These are phyloP conservation scores for Hypotaenidia okinawae DNA, from an alignment of 2,797 vertebrate genomes.

Conservation along the genomic window DNA sequence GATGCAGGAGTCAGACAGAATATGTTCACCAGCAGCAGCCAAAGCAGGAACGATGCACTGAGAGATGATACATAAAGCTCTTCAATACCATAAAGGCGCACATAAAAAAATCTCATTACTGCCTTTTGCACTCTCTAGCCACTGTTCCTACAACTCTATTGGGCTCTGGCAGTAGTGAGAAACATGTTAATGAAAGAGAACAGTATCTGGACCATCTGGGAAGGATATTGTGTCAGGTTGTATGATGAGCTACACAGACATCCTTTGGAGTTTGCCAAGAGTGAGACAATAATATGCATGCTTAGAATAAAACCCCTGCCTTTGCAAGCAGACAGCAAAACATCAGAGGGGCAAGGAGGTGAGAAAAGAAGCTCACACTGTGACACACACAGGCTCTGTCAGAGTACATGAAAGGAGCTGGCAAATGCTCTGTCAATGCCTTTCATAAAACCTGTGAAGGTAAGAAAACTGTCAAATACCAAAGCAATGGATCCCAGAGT, in stretches of 20 bases:
- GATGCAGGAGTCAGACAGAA: slow-evolving; percentile 15
- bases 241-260: slow-evolving; percentile 33
- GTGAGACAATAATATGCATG: neutral
- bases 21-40: neutral
- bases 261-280: slow-evolving; percentile 14
- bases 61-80: neutral
- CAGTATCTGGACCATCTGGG: slow-evolving; percentile 1
- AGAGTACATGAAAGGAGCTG: neutral
- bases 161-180: slow-evolving; percentile 15
- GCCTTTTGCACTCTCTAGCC: slow-evolving; percentile 7
- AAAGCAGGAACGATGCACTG: neutral
- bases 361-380: slow-evolving; percentile 14
- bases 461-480: neutral
- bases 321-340: slow-evolving; percentile 18
- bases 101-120: slow-evolving; percentile 3
- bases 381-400: neutral
- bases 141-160: neutral
- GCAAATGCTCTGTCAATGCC: neutral
- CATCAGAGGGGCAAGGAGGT: neutral
- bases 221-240: slow-evolving; percentile 17
- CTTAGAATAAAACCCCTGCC: slow-evolving; percentile 11
- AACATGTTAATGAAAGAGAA: slow-evolving; percentile 41
- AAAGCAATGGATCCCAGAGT: accelerated
- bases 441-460: slow-evolving; percentile 26
- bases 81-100: neutral